Evolutionary conservation across 2,888 invertebrate genomes (phyloP).

Genomic region (Hartigia nigra): DNA sequence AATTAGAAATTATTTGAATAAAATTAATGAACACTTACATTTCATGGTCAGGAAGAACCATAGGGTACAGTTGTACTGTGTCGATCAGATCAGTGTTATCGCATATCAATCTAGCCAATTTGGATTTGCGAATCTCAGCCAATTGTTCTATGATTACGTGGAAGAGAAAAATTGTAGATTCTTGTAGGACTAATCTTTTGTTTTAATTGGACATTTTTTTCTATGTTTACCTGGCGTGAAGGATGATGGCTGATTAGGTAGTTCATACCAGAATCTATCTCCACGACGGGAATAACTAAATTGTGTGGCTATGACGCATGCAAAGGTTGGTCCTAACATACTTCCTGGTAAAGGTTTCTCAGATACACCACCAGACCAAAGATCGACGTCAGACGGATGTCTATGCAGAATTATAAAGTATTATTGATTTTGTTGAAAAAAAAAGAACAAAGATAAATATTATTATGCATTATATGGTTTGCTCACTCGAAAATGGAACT

Average conservation of each 20-base stretch:
- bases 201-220: background rate
- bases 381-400: slow-evolving; percentile 90
- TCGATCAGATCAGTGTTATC: slow-evolving; percentile 94
- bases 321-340: slow-evolving; percentile 94
- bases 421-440: background rate
- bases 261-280: slow-evolving; percentile 95
- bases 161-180: background rate
- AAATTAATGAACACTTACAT: slow-evolving; percentile 75
- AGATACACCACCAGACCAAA: slow-evolving; percentile 95
- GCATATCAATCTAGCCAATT: slow-evolving; percentile 86
- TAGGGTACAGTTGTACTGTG: slow-evolving; percentile 89
- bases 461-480: slow-evolving; percentile 18
- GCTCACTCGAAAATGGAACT: slow-evolving; percentile 84
- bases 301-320: slow-evolving; percentile 93
- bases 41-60: slow-evolving; percentile 93
- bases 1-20: slow-evolving; percentile 1
- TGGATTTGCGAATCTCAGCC: slow-evolving; percentile 82
- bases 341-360: slow-evolving; percentile 91
- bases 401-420: slow-evolving; percentile 61
- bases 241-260: slow-evolving; percentile 90
- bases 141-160: slow-evolving; percentile 75
- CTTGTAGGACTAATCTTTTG: background rate
- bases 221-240: slow-evolving; percentile 75
- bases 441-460: slow-evolving; percentile 7
- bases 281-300: slow-evolving; percentile 90